Evolutionary conservation across 2,888 invertebrate genomes (phyloP).

Genomic region (Thymelicus acteon): DNA sequence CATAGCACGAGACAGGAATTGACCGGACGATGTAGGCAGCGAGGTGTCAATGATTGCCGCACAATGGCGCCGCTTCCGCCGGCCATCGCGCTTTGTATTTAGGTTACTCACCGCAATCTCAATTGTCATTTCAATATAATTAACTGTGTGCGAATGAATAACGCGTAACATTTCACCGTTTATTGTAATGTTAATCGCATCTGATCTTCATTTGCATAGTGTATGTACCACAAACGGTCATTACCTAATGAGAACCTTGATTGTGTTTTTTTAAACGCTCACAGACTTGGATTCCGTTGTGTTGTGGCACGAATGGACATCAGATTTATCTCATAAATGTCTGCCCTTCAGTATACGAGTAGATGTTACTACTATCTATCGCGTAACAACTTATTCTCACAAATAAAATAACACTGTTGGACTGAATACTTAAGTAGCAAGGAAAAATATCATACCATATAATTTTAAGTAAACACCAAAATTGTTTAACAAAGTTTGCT

Average conservation of each 20-base stretch:
- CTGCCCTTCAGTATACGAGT: no score
- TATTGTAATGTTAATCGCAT: conserved; percentile 2
- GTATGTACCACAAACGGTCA: neutral
- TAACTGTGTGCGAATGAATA: conserved; percentile 66
- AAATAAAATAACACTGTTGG: no score
- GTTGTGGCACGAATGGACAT: neutral
- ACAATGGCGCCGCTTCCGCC: conserved; percentile 80
- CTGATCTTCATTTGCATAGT: conserved; percentile 10
- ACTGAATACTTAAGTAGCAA: no score
- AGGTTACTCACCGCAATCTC: conserved; percentile 83
- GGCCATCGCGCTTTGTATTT: conserved; percentile 79
- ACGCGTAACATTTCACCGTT: conserved; percentile 27
- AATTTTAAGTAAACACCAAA: no score
- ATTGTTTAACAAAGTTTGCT: neutral
- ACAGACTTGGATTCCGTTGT: no score
- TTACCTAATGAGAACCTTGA: conserved; percentile 3
- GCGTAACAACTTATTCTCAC: no score
- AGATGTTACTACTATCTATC: no score
- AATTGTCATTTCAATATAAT: conserved; percentile 77
- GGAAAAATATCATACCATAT: no score
- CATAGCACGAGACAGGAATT: conserved; percentile 66
- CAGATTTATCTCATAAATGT: neutral
- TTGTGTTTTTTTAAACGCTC: neutral
- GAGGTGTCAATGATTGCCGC: conserved; percentile 83
- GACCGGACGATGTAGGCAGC: conserved; percentile 73